phyloP scores from a whole-genome alignment of 1,140 invertebrate species.

The Dreissena rostriformis region DNA sequence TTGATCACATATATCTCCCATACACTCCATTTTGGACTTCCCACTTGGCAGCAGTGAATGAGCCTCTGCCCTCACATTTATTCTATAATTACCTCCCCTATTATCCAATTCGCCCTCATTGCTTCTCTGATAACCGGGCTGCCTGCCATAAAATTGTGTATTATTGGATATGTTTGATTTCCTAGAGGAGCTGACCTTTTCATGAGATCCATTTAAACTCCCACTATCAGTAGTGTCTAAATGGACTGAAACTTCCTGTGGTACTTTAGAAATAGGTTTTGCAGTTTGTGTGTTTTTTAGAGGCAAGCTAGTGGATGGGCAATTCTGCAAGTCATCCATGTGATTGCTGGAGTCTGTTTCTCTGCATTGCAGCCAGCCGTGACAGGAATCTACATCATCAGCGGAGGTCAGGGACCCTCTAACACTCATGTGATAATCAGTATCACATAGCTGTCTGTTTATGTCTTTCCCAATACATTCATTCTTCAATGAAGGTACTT shows the following conservation, averaged over 20 bases:
- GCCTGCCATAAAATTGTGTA: constrained; percentile 44
- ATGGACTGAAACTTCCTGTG: constrained; percentile 33
- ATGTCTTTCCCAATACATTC: too few species aligned
- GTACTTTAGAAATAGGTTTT: background rate
- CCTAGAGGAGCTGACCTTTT: constrained; percentile 14
- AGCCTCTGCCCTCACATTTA: constrained; percentile 24
- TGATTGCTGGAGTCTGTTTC: constrained; percentile 28
- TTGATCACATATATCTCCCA: constrained; percentile 21
- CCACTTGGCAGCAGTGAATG: constrained; percentile 24
- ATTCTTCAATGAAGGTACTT: too few species aligned
- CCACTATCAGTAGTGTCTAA: constrained; percentile 8
- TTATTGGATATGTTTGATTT: constrained; percentile 7
- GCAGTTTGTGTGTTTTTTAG: background rate
- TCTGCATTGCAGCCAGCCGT: constrained; percentile 1
- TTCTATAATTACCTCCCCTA: constrained; percentile 19
- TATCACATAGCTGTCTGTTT: too few species aligned
- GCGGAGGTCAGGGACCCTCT: constrained; percentile 12
- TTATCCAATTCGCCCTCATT: constrained; percentile 47
- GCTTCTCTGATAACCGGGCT: constrained; percentile 33
- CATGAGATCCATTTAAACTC: constrained; percentile 21
- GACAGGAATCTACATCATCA: constrained; percentile 12
- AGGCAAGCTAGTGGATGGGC: constrained; percentile 8
- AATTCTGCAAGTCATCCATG: constrained; percentile 29
- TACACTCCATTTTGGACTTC: constrained; percentile 34
- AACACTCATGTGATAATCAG: background rate